These are phyloP conservation scores for Caenorhabditis japonica DNA, from an alignment of 2,888 invertebrate species.

Conservation along the genomic window DNA sequence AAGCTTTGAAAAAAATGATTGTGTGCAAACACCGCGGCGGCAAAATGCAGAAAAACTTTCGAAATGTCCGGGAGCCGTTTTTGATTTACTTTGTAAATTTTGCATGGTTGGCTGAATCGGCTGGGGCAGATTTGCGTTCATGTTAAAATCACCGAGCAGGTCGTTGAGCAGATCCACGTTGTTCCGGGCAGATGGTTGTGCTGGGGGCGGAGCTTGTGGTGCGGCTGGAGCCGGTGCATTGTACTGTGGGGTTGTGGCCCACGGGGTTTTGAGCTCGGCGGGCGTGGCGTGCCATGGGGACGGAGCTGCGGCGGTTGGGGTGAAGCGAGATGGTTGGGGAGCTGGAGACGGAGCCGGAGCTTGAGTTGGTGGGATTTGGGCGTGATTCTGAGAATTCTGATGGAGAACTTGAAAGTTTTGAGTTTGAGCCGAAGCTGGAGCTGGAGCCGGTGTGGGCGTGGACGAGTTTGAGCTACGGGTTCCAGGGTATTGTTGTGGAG, in stretches of 20 bases:
- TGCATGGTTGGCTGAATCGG: conserved; percentile 42
- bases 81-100: conserved; percentile 9
- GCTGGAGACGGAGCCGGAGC: conserved; percentile 5
- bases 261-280: conserved; percentile 23
- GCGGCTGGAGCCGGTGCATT: conserved; percentile 10
- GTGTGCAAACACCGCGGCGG: too few relatives aligned
- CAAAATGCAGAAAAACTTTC: too few relatives aligned
- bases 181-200: not conserved
- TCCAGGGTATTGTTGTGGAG: too few relatives aligned
- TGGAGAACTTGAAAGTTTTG: too few relatives aligned
- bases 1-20: too few relatives aligned
- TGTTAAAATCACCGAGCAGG: conserved; percentile 56
- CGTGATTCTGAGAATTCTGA: not conserved
- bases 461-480: too few relatives aligned
- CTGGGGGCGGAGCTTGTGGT: not conserved
- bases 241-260: conserved; percentile 16
- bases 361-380: conserved; percentile 1
- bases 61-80: too few relatives aligned
- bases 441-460: too few relatives aligned
- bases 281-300: conserved; percentile 44
- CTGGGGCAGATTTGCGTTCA: conserved; percentile 8
- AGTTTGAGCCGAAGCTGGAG: not conserved
- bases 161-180: conserved; percentile 55
- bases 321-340: conserved; percentile 2
- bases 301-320: conserved; percentile 29